These are phyloP conservation scores for Botia almorhae DNA, from an alignment of 2,797 vertebrate species.

Conservation along the genomic window DNA sequence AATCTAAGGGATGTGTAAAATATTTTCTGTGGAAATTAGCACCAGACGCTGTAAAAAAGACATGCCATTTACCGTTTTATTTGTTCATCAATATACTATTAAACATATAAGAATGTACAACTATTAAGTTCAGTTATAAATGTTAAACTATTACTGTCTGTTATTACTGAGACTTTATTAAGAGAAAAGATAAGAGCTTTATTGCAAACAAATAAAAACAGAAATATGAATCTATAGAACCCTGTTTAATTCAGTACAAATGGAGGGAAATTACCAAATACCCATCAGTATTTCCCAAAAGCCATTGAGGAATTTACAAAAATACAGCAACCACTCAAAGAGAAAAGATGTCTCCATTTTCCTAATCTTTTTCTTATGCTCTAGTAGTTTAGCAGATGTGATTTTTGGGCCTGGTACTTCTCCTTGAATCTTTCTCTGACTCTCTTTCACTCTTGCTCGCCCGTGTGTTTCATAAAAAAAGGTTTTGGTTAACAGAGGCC, in stretches of 20 bases:
- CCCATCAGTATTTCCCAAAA: conserved; percentile 48
- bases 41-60: no score
- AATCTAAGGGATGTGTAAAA: not conserved
- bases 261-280: conserved; percentile 37
- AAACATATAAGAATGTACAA: no score
- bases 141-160: not conserved
- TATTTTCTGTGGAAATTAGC: no score
- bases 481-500: conserved; percentile 73
- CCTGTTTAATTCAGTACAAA: conserved; percentile 17
- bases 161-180: not conserved
- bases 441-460: conserved; percentile 20
- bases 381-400: conserved; percentile 66
- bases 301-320: conserved; percentile 69
- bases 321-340: conserved; percentile 71
- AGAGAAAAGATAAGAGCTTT: not conserved
- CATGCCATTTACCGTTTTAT: not conserved
- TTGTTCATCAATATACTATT: not conserved
- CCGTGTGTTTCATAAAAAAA: conserved; percentile 47
- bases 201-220: conserved; percentile 10
- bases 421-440: conserved; percentile 55
- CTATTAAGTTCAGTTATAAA: not conserved
- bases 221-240: conserved; percentile 1
- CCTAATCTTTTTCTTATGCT: conserved; percentile 40
- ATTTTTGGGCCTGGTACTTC: conserved; percentile 69
- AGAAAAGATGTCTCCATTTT: conserved; percentile 76